A percentile compares a stretch with the other conserved stretches of the same genome.
These are phyloP conservation scores for Megathymus violae DNA, from an alignment of 1,140 invertebrate genomes.

Conservation along the genomic window DNA sequence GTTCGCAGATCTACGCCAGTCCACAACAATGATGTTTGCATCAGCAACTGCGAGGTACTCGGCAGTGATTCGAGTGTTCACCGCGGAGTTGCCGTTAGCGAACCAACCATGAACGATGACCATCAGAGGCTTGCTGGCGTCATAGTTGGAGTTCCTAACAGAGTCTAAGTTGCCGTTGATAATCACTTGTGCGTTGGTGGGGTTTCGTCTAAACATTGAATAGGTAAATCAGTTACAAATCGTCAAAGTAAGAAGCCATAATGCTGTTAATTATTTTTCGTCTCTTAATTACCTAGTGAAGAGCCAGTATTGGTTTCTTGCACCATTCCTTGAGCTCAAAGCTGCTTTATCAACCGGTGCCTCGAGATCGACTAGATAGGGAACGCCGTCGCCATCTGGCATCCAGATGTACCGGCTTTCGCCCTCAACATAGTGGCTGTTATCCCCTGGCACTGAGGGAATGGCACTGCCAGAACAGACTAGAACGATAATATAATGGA, in stretches of 20 bases:
- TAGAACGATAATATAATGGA: too few relatives aligned
- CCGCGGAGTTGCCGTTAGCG: slow-evolving; percentile 45
- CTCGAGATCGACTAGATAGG: slow-evolving; percentile 52
- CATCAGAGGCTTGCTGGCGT: neutral
- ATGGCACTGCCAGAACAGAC: too few relatives aligned
- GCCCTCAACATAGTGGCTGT: slow-evolving; percentile 9
- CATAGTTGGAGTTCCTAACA: slow-evolving; percentile 1
- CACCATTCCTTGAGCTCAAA: slow-evolving; percentile 47
- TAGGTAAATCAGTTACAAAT: too few relatives aligned
- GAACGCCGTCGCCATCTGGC: slow-evolving; percentile 53
- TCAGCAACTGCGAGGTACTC: slow-evolving; percentile 74
- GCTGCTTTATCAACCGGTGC: slow-evolving; percentile 43
- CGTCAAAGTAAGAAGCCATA: too few relatives aligned
- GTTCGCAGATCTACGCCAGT: slow-evolving; percentile 79
- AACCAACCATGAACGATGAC: slow-evolving; percentile 49
- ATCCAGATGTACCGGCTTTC: slow-evolving; percentile 62
- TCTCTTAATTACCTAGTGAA: slow-evolving; percentile 60
- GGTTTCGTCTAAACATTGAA: slow-evolving; percentile 34
- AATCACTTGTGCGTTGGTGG: slow-evolving; percentile 7
- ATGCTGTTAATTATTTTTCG: too few relatives aligned
- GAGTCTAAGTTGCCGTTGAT: slow-evolving; percentile 6
- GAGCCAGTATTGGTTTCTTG: slow-evolving; percentile 57
- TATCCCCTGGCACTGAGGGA: slow-evolving; percentile 2
- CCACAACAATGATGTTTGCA: slow-evolving; percentile 83
- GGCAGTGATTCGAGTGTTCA: slow-evolving; percentile 45